phyloP scores from a whole-genome alignment of 2,113 vertebrate genomes.

The Chlorodrepanis virens region DNA sequence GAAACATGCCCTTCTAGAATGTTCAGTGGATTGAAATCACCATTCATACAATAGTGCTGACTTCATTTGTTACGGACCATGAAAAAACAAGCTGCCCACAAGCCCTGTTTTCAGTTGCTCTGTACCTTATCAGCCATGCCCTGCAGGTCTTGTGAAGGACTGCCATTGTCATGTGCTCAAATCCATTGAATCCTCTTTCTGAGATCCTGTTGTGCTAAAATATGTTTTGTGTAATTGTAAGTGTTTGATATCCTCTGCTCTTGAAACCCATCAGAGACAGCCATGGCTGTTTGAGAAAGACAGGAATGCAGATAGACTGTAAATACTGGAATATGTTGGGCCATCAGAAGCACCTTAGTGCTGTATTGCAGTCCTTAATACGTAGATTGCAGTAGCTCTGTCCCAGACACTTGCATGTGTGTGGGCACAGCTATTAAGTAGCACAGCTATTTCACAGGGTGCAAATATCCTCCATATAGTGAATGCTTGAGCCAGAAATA shows the following conservation, averaged over 20 bases:
- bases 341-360: background rate
- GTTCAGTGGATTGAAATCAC: background rate
- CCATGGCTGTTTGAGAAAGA: background rate
- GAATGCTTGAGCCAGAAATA: background rate
- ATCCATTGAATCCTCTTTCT: background rate
- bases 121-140: fast-evolving
- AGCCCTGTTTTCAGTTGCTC: background rate
- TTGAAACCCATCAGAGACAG: background rate
- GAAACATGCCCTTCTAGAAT: background rate
- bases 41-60: background rate
- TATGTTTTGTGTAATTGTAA: background rate
- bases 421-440: background rate
- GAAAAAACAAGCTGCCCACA: background rate
- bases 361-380: background rate
- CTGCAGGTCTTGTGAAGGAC: background rate
- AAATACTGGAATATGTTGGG: background rate
- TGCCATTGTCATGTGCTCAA: background rate
- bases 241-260: background rate
- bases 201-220: background rate
- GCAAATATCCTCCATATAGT: background rate
- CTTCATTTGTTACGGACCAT: background rate
- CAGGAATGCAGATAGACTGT: background rate
- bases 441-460: background rate
- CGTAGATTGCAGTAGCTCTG: background rate
- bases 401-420: background rate